Evolutionary conservation across 2,113 vertebrate species (phyloP), one percentile per base, ranked within the genome.

Genomic region (Leptobrachium ailaonicum): DNA sequence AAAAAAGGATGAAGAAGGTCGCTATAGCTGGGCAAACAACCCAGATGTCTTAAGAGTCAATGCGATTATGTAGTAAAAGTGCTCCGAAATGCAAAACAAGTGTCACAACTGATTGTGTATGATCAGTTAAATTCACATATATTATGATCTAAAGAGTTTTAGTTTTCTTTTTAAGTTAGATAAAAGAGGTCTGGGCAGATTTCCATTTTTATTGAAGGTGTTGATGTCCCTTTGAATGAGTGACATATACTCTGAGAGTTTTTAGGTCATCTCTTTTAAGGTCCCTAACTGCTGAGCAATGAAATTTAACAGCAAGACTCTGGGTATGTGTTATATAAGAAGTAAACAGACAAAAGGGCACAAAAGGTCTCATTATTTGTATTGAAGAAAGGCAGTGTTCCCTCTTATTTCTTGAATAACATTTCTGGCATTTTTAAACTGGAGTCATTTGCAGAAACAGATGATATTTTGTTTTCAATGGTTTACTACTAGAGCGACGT

Each of bases 381-480:
- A 45, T 80, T 74, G 74, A 80, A 80, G 63, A 80, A 68, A 80
- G 71, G 12, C 78, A 80, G 41, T 80, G 78, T 73, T 80, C 78
- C 63, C 78, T 73, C 62, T 75, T 81, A 75, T 81, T 81, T 66
- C 71, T 81, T 81, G 41, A 69, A 75, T 75, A 62, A 72, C 79
- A 81, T 81, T 81, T 81, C 71, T 81, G 79, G 71, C 72, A 81
- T 81, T 80, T 80, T 80, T 75, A 81, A 81, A 75, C 71, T 32
- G 69, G 72, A 81, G 79, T 58, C 64, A 81, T 81, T 81, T 81
- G 64, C 79, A 69, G 79, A 75, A 81, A 71, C 74, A 81, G 71
- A 81, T 75, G 79, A 69, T 72, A 81, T 81, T 81, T 81, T 81
- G 71, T 81, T 75, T 74, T 81, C 68, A 68, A 66, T 81, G 69